phyloP scores from a whole-genome alignment of 2,113 vertebrate genomes.

The Girardinichthys multiradiatus region DNA sequence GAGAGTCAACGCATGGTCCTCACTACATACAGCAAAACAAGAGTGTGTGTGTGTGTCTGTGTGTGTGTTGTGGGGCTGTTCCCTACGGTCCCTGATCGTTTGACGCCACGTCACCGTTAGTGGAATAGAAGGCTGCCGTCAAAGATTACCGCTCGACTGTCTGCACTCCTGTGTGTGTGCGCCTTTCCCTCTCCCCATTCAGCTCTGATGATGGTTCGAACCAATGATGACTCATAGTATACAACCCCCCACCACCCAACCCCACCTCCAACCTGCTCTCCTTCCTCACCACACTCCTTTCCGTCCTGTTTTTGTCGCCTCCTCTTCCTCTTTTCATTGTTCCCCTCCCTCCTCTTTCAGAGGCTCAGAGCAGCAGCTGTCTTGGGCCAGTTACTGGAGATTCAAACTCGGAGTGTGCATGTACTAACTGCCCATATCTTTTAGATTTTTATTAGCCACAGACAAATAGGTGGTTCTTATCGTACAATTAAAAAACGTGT shows the following conservation, averaged over 20 bases:
- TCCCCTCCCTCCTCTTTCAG: neutral
- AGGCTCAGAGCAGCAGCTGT: conserved; percentile 8
- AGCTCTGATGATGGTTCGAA: conserved; percentile 35
- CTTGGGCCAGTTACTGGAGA: neutral
- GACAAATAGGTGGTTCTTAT: neutral
- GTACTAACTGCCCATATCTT: neutral
- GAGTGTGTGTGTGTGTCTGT: conserved; percentile 9
- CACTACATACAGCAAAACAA: too few relatives aligned
- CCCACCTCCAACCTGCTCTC: conserved; percentile 16
- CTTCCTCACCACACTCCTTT: neutral
- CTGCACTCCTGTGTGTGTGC: conserved; percentile 18
- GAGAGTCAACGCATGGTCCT: too few relatives aligned
- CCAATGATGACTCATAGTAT: conserved; percentile 58
- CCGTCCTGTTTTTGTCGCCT: neutral
- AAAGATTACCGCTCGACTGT: conserved; percentile 30
- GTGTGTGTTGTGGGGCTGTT: conserved; percentile 30
- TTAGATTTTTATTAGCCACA: neutral
- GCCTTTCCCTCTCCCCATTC: conserved; percentile 14
- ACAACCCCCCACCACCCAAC: neutral
- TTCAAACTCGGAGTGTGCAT: neutral
- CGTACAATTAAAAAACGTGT: neutral
- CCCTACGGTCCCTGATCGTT: conserved; percentile 41
- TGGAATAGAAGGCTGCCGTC: conserved; percentile 36
- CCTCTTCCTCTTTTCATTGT: neutral
- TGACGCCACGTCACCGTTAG: conserved; percentile 49